Base-by-base conservation (phyloP, 2,888 invertebrate genomes). In the Vandiemenella viatica region DNA sequence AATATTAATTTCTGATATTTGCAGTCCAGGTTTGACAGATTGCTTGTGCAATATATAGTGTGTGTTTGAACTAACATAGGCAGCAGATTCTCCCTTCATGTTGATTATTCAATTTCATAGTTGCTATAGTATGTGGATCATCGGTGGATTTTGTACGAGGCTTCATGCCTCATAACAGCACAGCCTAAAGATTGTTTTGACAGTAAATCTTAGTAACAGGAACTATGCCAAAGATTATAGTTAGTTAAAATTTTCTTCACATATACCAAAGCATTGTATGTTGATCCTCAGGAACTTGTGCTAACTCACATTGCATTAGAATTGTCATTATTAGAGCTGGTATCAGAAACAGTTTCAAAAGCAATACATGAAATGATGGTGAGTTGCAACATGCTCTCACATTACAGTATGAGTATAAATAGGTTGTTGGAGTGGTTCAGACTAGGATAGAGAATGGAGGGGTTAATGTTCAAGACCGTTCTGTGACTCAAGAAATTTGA, bases 291-390 rank as follows among this genome's bases (percentile, higher is more conserved):
- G 60, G 78, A 80, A 57, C 62, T 73, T 41, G 65, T 77, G 54
- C 83, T 89, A 52, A 80, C 80, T 55, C 88, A 89, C 73, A 74
- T 87, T 55, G 76, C 76, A 53, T 83, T 86, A 67, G 54, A 61
- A 55, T 70, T 90, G 57, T 87, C 86, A 45, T 77, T 82, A 54
- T 72, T 91, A 61, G 91, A 91, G 67, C 68, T 91, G 57, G 72
- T 84, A 49, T 77, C 83, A 44, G 91, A 92, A 67, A 78, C 81
- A 54, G 73, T 87, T 49, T 74, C 77, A 46, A 80, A 80, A 59
- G 77, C 78, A 44, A 85, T 91, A 84, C 90, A 89, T 62, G 86
- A 87, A 88, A 88, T 66, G 81, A 83, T 61, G 76, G 84, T 63
- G 88, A 89, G 65, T 83, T 85, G 69, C 87, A 88, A 65, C 80